Evolutionary conservation across 2,113 vertebrate species (phyloP), one percentile per base, ranked within the genome.

Genomic region (Tetrao urogallus): DNA sequence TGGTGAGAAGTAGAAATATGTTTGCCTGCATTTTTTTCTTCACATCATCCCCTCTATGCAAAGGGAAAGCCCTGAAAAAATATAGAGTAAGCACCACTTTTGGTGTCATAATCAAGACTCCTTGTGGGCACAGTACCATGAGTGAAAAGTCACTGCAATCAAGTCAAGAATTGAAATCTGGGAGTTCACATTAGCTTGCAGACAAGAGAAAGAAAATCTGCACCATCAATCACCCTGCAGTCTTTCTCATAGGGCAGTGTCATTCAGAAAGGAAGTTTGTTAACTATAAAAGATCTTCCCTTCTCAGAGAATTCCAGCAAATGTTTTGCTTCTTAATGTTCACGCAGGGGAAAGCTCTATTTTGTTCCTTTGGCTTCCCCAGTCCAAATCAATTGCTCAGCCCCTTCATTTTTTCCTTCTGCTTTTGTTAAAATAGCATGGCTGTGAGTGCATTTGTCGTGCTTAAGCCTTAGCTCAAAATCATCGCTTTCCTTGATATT

Each of bases 11-110:
- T 16, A 86, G 38, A 83, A 96, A 56, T 58, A 3, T 40, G 21
- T 82, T 94, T 92, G 64, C 10, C 13, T 91, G 75, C 27, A 58
- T 4, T 57, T 91, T 89, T 89, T 87, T 82, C 32, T 82, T 25
- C 12, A 2, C 67, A 42, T 52, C 42, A 21, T 91, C 25, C 16
- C 42, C 47, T 80, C 4, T 45, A 73, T 88, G 25, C 17, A 42
- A 73, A 85, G 40, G 8, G 57, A 89, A 93, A 86, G 17, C 2
- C 32, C 6, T 81, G 25, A 25, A 84, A 90, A 94, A 84, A 52
- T 21, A 34, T 4, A 52, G 36, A 79, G 10, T 34, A 75, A 90
- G 38, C 25, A 75, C n/a, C 84, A 32, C 2, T 92, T 84, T 87
- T 38, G 56, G 32, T 79, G 57, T 72, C 34, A 24, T 5, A 6